Percentiles rank a stretch among this genome's conserved stretches.
These are phyloP conservation scores for Synergus umbraculus DNA, from an alignment of 2,888 invertebrate species.

Conservation along the genomic window DNA sequence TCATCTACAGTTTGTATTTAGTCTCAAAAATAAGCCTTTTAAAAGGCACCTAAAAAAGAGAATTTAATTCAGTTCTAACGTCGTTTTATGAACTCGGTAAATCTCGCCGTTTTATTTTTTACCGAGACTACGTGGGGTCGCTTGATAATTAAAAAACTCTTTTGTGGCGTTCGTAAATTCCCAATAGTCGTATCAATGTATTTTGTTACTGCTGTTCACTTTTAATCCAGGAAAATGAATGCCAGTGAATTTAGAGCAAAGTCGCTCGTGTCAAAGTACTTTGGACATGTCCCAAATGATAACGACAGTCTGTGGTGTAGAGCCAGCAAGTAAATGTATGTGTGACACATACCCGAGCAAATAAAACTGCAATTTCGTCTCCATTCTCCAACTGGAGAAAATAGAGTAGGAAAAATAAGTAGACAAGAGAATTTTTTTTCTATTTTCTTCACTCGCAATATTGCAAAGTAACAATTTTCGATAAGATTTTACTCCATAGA, in stretches of 20 bases:
- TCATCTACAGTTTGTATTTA: neutral
- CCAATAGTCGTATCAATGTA: neutral
- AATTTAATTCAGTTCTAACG: neutral
- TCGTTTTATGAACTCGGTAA: neutral
- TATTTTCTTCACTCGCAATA: neutral
- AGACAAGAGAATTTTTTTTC: neutral
- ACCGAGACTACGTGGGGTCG: neutral
- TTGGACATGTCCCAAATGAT: conserved; percentile 37
- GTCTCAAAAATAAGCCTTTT: neutral
- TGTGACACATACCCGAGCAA: conserved; percentile 12
- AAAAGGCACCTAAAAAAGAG: neutral
- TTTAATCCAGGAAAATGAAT: conserved; percentile 11
- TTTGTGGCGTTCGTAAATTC: conserved; percentile 13
- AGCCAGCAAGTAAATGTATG: conserved; percentile 27
- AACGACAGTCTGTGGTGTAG: conserved; percentile 9
- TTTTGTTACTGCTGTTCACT: conserved; percentile 2
- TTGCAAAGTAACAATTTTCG: neutral
- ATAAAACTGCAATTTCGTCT: conserved; percentile 32
- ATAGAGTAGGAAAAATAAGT: neutral
- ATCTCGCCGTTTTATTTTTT: neutral
- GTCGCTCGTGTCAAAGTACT: conserved; percentile 36
- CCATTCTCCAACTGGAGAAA: neutral
- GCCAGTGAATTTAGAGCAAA: conserved; percentile 28
- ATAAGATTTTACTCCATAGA: neutral
- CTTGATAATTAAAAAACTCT: conserved; percentile 19